Evolutionary conservation across 2,888 invertebrate genomes (phyloP), one percentile per base, ranked within the genome.

Genomic region (Drosophila barbarae): DNA sequence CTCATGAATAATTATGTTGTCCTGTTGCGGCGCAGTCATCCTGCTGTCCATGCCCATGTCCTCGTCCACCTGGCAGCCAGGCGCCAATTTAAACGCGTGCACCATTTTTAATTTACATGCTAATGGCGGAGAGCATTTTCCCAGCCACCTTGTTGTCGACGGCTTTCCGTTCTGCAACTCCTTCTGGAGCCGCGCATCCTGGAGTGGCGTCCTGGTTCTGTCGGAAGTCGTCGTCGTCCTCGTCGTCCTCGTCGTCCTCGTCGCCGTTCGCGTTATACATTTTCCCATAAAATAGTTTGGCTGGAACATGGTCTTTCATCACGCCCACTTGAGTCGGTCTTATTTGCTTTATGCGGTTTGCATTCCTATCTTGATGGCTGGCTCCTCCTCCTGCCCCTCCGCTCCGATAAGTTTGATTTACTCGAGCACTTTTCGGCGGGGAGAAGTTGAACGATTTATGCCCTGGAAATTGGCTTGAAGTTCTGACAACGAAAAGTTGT

Each of bases 1-100:
- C 76, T 79, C 79, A 77, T 79, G 77, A 79, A 79, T 80, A 80
- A 79, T 77, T 74, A 77, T 76, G 76, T 72, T 75, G 77, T 49
- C 63, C 74, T 63, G 74, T 46, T 71, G 68, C 60, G 69, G 46
- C 51, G 35, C 57, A 66, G 66, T 64, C 65, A 35, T 53, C 52
- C 58, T 63, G 63, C 18, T 53, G 64, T 42, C 46, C 32, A 46
- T 46, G 46, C 30, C 46, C 30, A 47, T 47, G 46, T 47, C 21
- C 46, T 32, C 18, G 46, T 21, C 57, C 70, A 65, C 53, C 64
- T 64, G 49, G 46, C 30, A 9, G 46, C 50, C 46, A 61, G 63
- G 76, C 71, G 76, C 67, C 74, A 74, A 64, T 72, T 77, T 77
- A 70, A 72, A 59, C 67, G 73, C 77, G 74, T 69, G 47, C 72